Evolutionary conservation across 2,113 vertebrate species (phyloP).

Genomic region (Corythornis cristatus): DNA sequence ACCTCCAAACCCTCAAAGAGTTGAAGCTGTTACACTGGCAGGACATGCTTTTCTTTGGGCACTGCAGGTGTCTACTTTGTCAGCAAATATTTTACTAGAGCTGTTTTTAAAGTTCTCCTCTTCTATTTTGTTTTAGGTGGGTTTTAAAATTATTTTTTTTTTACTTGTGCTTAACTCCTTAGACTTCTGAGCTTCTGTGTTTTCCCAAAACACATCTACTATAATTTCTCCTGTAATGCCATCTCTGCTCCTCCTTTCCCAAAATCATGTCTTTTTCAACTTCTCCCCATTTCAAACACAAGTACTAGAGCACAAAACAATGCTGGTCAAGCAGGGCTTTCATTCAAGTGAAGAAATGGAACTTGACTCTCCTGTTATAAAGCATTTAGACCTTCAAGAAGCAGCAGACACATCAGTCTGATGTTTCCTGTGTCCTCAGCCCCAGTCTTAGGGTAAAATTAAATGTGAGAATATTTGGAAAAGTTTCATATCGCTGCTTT

Average conservation of each 20-base stretch:
- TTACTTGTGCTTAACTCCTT: background rate
- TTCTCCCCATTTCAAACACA: background rate
- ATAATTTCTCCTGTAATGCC: background rate
- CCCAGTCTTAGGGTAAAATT: background rate
- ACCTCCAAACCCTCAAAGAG: background rate
- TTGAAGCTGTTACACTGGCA: background rate
- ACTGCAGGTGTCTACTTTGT: background rate
- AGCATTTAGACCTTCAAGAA: background rate
- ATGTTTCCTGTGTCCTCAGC: background rate
- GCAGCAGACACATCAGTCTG: background rate
- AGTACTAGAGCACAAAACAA: background rate
- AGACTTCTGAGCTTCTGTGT: background rate
- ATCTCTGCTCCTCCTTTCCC: background rate
- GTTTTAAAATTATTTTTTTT: background rate
- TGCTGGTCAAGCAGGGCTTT: background rate
- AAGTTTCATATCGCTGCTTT: background rate
- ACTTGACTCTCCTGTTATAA: background rate
- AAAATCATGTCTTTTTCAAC: background rate
- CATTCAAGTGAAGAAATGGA: background rate
- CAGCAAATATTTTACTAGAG: background rate
- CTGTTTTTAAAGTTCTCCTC: background rate
- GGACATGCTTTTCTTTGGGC: background rate
- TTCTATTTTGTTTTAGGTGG: background rate
- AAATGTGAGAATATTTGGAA: background rate
- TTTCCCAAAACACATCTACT: background rate